Evolutionary conservation across 1,140 invertebrate genomes (phyloP).

Genomic region (Trissolcus basalis): DNA sequence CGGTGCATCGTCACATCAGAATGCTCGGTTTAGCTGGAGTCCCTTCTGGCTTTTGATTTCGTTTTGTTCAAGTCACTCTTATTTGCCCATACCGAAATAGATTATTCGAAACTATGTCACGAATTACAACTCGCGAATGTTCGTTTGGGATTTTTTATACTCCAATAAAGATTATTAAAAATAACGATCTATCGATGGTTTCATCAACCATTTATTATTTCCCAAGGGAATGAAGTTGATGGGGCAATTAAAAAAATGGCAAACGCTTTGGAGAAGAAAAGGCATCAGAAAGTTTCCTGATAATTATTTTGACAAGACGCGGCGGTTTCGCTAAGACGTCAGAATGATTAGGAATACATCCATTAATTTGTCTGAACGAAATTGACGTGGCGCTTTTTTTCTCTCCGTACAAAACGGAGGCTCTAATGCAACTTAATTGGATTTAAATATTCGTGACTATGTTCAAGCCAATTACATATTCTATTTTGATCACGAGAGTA

Average conservation of each 20-base stretch:
- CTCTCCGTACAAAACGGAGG: slow-evolving; percentile 4
- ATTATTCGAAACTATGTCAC: slow-evolving; percentile 49
- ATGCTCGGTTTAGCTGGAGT: slow-evolving; percentile 39
- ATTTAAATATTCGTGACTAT: slow-evolving; percentile 43
- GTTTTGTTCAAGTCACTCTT: slow-evolving; percentile 39
- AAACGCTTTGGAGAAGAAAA: no score
- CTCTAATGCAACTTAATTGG: slow-evolving; percentile 28
- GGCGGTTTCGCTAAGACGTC: no score
- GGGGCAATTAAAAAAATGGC: no score
- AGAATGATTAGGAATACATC: no score
- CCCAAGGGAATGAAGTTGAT: no score
- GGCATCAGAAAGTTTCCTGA: no score
- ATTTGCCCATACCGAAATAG: slow-evolving; percentile 36
- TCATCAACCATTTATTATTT: no score
- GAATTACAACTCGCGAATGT: slow-evolving; percentile 12
- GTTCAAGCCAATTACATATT: slow-evolving; percentile 48
- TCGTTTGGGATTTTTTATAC: no score
- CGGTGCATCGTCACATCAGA: slow-evolving; percentile 31
- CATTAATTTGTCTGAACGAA: no score
- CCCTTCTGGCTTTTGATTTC: slow-evolving; percentile 37
- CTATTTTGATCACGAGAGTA: slow-evolving; percentile 56
- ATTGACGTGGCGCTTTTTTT: background rate
- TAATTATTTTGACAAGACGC: no score
- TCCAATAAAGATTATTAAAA: no score
- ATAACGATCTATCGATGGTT: no score